Conservation (phyloP, 37 sponge, comb jelly and placozoan genomes). For the Petrosia ficiformis region DNA sequence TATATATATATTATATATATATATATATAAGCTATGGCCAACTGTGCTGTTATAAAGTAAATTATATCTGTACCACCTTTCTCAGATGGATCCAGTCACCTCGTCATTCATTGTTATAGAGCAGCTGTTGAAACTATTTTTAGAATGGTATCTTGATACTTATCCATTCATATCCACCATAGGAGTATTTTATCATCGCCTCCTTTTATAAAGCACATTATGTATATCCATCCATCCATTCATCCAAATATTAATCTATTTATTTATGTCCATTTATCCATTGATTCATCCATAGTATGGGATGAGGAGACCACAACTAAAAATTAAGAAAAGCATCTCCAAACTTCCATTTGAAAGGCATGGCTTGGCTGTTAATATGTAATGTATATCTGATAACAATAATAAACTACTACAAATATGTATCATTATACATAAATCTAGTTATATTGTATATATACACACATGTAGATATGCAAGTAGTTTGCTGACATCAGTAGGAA, state of each 20-base stretch:
- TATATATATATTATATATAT: not conserved
- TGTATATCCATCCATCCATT: too few species aligned
- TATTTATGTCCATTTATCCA: too few species aligned
- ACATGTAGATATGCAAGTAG: not conserved
- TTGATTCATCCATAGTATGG: conserved; percentile 32
- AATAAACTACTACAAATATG: not conserved
- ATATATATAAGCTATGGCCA: too few species aligned
- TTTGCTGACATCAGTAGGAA: not conserved
- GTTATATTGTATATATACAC: not conserved
- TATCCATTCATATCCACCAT: too few species aligned
- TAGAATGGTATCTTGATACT: conserved; percentile 58
- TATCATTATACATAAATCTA: not conserved
- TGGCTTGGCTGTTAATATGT: not conserved
- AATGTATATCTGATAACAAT: not conserved
- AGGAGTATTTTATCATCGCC: too few species aligned
- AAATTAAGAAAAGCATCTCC: conserved; percentile 44
- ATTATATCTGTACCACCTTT: too few species aligned
- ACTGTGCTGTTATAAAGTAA: too few species aligned
- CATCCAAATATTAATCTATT: too few species aligned
- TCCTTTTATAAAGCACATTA: too few species aligned
- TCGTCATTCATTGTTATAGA: conserved; percentile 68
- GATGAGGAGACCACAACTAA: conserved; percentile 43
- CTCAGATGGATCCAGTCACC: conserved; percentile 23
- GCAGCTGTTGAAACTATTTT: conserved; percentile 65
- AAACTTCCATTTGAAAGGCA: conserved; percentile 52